Percentiles rank a stretch among this genome's conserved stretches.
phyloP scores from a whole-genome alignment of 2,113 vertebrate genomes.

The Psilopogon haemacephalus region DNA sequence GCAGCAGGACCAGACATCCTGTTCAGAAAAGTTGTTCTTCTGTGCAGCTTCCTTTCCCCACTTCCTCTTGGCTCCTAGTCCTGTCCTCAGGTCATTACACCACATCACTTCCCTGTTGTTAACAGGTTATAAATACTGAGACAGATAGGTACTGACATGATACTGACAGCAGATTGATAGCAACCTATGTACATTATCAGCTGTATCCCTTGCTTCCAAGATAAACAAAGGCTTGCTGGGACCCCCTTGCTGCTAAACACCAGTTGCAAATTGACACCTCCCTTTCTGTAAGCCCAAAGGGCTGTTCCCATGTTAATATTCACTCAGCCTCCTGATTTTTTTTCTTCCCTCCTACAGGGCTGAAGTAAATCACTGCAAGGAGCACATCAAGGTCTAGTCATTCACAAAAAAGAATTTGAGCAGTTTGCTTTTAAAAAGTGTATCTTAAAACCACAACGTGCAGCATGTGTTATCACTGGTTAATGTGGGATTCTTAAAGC shows the following conservation, averaged over 20 bases:
- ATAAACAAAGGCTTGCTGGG: background rate
- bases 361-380: background rate
- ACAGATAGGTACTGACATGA: conserved; percentile 4
- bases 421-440: background rate
- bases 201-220: background rate
- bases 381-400: background rate
- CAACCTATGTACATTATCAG: background rate
- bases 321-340: background rate
- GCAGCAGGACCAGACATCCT: conserved; percentile 58
- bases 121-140: conserved; percentile 55
- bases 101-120: conserved; percentile 43
- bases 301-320: background rate
- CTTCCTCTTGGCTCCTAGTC: conserved; percentile 63
- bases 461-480: background rate
- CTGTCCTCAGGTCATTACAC: conserved; percentile 52
- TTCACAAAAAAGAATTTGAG: background rate
- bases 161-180: background rate
- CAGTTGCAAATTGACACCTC: background rate
- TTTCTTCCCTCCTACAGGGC: background rate
- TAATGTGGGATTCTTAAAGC: background rate
- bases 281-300: background rate
- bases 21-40: conserved; percentile 60
- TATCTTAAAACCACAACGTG: background rate
- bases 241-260: background rate
- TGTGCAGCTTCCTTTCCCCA: conserved; percentile 58